Conservation (phyloP, 2,113 vertebrate genomes). For the Zootoca vivipara region DNA sequence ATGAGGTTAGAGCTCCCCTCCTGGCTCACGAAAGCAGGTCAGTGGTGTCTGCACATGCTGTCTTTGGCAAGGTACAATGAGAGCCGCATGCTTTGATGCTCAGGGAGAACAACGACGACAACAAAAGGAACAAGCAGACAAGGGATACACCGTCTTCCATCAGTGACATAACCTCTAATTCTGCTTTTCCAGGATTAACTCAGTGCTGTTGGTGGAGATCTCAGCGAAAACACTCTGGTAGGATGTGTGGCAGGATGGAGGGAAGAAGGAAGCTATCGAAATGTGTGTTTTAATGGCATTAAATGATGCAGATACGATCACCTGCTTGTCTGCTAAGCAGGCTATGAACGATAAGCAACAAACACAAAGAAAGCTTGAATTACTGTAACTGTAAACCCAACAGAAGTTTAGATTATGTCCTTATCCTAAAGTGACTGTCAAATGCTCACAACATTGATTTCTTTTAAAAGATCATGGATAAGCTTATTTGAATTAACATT, state of each 20-base stretch:
- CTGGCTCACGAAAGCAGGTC: constrained; percentile 34
- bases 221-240: constrained; percentile 40
- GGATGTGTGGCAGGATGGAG: neutral
- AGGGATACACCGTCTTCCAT: constrained; percentile 59
- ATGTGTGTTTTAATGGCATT: neutral
- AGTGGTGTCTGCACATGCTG: constrained; percentile 13
- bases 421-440: neutral
- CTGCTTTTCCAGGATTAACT: constrained; percentile 63
- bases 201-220: constrained; percentile 38
- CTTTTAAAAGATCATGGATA: no score
- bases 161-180: constrained; percentile 64
- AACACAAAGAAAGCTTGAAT: neutral
- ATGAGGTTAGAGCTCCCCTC: constrained; percentile 64
- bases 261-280: constrained; percentile 18
- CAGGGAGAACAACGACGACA: constrained; percentile 39
- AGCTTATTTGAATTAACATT: neutral
- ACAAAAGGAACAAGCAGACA: constrained; percentile 58
- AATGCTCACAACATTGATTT: neutral
- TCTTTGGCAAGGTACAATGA: constrained; percentile 53
- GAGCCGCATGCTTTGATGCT: constrained; percentile 57
- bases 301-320: neutral
- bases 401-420: no score
- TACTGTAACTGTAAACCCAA: neutral
- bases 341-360: neutral
- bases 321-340: neutral